Evolutionary conservation across 1,140 invertebrate genomes (phyloP).

Genomic region (Matsumurasca onukii): DNA sequence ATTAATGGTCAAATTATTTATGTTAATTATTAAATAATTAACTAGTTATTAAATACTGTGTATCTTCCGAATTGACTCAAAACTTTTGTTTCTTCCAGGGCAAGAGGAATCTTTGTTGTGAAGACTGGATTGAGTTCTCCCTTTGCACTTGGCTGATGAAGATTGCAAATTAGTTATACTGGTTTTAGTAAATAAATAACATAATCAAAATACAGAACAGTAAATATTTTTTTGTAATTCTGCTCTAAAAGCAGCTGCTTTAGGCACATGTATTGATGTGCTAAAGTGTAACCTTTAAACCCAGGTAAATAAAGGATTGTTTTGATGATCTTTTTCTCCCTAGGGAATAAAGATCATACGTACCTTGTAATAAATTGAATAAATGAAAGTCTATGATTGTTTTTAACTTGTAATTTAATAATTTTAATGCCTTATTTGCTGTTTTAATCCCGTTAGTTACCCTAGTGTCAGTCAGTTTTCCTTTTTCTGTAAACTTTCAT

Average conservation of each 20-base stretch:
- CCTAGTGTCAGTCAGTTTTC: neutral
- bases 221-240: neutral
- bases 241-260: too few relatives aligned
- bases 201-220: neutral
- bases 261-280: too few relatives aligned
- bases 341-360: neutral
- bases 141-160: slow-evolving; percentile 31
- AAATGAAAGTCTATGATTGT: neutral
- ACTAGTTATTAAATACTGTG: neutral
- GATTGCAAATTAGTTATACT: neutral
- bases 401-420: neutral
- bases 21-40: neutral
- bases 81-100: slow-evolving; percentile 33
- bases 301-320: too few relatives aligned
- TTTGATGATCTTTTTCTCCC: too few relatives aligned
- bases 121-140: slow-evolving; percentile 32
- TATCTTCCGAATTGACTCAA: neutral
- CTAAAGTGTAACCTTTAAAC: too few relatives aligned
- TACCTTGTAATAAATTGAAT: slow-evolving; percentile 7
- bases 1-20: neutral
- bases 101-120: slow-evolving; percentile 35
- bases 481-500: neutral
- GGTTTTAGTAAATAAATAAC: neutral
- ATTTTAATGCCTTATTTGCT: neutral
- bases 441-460: neutral